Evolutionary conservation across 2,888 invertebrate genomes (phyloP).

Genomic region (Callyntrura sp.): DNA sequence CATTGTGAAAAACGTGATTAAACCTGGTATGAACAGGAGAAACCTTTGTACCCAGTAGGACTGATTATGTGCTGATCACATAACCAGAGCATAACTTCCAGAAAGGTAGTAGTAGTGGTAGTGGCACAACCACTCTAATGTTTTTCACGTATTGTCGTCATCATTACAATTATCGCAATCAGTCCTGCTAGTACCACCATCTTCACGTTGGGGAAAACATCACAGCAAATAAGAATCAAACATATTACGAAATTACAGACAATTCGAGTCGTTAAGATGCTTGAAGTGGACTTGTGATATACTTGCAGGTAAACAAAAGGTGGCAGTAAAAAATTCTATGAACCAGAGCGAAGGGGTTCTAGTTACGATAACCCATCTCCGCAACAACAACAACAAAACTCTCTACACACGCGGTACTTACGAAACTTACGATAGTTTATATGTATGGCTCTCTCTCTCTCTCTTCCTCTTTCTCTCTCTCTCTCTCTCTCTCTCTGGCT

Average conservation of each 20-base stretch:
- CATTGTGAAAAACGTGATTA: not conserved
- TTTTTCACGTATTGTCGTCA: constrained; percentile 17
- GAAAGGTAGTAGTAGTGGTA: not conserved
- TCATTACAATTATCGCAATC: constrained; percentile 24
- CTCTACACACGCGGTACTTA: too few relatives aligned
- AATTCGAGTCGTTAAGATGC: constrained; percentile 3
- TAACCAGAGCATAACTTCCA: not conserved
- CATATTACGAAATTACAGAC: constrained; percentile 35
- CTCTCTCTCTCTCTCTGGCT: not conserved
- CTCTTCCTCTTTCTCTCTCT: not conserved
- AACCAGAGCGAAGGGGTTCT: not conserved
- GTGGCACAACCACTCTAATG: not conserved
- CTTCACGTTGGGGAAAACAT: not conserved
- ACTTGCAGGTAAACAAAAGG: constrained; percentile 31
- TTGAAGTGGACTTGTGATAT: not conserved
- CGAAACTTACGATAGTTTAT: not conserved
- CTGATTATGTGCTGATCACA: constrained; percentile 10
- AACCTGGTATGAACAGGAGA: not conserved
- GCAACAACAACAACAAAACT: not conserved
- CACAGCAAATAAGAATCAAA: not conserved
- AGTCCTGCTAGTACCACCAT: not conserved
- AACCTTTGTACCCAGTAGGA: not conserved
- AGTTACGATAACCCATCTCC: not conserved
- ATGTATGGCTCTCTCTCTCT: not conserved
- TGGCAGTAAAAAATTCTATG: constrained; percentile 24